Percentiles rank a stretch among this genome's conserved stretches.
phyloP scores from a whole-genome alignment of 2,888 invertebrate genomes.

The Luffia ferchaultella region DNA sequence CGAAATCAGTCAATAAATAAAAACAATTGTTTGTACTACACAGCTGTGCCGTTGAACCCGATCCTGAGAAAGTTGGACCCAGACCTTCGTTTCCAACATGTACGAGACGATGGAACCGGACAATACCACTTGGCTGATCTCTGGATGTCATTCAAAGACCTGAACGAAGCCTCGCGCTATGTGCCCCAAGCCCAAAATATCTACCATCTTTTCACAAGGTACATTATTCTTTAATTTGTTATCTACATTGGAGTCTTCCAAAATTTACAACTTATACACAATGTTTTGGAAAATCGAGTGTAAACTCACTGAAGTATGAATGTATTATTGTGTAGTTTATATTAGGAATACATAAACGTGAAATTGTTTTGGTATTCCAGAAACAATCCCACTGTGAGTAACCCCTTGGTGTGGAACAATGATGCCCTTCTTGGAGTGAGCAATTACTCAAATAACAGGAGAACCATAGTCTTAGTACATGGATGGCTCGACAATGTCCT shows the following conservation, averaged over 20 bases:
- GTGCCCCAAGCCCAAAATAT: slow-evolving; percentile 26
- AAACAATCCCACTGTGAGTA: slow-evolving; percentile 30
- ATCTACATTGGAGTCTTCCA: background rate
- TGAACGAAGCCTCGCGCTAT: slow-evolving; percentile 22
- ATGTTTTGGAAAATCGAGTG: no score
- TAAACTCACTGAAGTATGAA: no score
- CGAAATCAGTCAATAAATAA: no score
- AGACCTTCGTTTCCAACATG: slow-evolving; percentile 24
- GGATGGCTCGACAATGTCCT: slow-evolving; percentile 28
- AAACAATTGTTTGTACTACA: slow-evolving; percentile 4
- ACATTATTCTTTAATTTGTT: background rate
- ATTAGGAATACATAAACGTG: background rate
- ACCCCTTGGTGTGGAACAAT: slow-evolving; percentile 29
- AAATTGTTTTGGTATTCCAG: slow-evolving; percentile 19
- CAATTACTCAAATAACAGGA: slow-evolving; percentile 25
- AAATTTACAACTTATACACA: no score
- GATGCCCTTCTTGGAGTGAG: slow-evolving; percentile 21
- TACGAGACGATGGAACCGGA: slow-evolving; percentile 17
- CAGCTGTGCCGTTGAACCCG: slow-evolving; percentile 23
- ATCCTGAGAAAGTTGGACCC: slow-evolving; percentile 19
- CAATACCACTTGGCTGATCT: slow-evolving; percentile 20
- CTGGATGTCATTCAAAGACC: slow-evolving; percentile 20
- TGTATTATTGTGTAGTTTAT: background rate
- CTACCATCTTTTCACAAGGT: slow-evolving; percentile 44
- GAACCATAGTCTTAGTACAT: slow-evolving; percentile 34